phyloP scores from a whole-genome alignment of 2,797 vertebrate genomes.

The Pseudocheirus occidentalis region DNA sequence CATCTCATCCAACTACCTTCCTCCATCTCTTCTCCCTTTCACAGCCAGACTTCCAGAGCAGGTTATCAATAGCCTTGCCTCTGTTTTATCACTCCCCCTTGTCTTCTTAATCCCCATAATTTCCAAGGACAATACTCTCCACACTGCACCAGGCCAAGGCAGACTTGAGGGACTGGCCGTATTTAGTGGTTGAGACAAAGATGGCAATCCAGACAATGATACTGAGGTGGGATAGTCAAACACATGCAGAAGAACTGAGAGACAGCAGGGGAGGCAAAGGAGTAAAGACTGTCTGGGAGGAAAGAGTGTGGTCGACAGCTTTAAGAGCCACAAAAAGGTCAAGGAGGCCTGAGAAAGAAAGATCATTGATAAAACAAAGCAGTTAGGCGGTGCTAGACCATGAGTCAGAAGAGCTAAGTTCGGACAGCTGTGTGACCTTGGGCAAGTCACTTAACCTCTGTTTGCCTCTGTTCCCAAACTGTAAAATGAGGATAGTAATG shows the following conservation, averaged over 20 bases:
- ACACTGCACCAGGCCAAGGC: neutral
- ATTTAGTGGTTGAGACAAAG: neutral
- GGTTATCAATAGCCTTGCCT: neutral
- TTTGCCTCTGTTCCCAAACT: neutral
- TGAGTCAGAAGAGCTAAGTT: neutral
- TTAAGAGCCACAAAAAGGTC: neutral
- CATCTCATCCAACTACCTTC: too few species aligned
- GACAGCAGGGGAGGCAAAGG: too few species aligned
- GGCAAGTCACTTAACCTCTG: neutral
- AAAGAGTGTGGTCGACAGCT: neutral
- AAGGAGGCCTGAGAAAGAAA: neutral
- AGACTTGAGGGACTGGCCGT: too few species aligned
- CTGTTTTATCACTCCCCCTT: neutral
- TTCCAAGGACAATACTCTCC: neutral
- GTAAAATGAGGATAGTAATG: neutral
- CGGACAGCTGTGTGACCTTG: neutral
- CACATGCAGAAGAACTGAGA: neutral
- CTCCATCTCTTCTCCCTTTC: neutral
- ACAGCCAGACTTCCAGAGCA: too few species aligned
- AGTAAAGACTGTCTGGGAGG: neutral
- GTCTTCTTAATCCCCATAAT: neutral
- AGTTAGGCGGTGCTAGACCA: neutral
- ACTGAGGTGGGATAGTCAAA: neutral
- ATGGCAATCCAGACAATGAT: neutral
- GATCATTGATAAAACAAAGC: neutral